Conservation (phyloP, 2,888 invertebrate genomes). For the Autographa pulchrina region DNA sequence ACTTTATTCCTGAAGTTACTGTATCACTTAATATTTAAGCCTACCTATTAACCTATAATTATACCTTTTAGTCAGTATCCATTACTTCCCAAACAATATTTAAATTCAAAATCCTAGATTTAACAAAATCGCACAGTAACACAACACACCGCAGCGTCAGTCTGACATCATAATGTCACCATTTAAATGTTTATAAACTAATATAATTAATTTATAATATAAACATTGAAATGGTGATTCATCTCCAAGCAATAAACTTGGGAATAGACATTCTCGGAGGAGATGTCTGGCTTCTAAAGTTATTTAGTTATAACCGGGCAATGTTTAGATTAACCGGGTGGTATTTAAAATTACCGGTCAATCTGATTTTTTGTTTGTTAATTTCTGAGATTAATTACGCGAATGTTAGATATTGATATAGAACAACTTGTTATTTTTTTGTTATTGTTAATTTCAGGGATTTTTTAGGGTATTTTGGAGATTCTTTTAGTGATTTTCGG, state of each 20-base stretch:
- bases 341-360: neutral
- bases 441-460: neutral
- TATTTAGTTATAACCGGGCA: conserved; percentile 3
- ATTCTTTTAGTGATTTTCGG: conserved; percentile 28
- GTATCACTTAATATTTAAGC: too few species aligned
- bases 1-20: too few species aligned
- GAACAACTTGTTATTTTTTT: neutral
- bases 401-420: too few species aligned
- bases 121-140: neutral
- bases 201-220: neutral
- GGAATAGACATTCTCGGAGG: conserved; percentile 62
- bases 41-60: too few species aligned
- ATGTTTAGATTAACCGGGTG: neutral
- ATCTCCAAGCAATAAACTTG: conserved; percentile 32
- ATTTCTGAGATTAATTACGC: neutral
- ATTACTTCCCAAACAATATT: too few species aligned
- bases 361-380: neutral
- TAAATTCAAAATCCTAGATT: neutral
- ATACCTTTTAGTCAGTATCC: too few species aligned
- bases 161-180: conserved; percentile 43
- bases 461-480: neutral
- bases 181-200: conserved; percentile 33
- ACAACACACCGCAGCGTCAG: conserved; percentile 17
- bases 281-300: conserved; percentile 35
- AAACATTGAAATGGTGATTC: conserved; percentile 43